These are phyloP conservation scores for Cardiocondyla obscurior DNA, from an alignment of 1,140 invertebrate species.

Conservation along the genomic window DNA sequence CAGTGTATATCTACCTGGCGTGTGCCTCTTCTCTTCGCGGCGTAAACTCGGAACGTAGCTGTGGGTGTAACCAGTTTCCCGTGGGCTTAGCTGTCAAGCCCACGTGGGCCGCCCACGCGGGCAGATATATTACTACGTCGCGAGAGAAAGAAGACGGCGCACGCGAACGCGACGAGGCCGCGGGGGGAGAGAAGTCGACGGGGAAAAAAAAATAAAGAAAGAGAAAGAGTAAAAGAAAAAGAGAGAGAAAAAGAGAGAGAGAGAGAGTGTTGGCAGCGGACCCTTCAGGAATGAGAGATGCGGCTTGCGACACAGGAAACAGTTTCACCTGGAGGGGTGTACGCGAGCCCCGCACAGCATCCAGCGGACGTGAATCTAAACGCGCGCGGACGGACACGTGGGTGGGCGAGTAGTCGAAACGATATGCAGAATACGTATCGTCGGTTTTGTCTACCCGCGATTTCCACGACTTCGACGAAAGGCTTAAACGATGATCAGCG, in stretches of 20 bases:
- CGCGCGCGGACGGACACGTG: constrained; percentile 51
- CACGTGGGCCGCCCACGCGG: constrained; percentile 82
- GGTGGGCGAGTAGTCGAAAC: constrained; percentile 75
- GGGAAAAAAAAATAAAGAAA: constrained; percentile 5
- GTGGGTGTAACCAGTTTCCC: constrained; percentile 83
- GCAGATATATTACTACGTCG: constrained; percentile 71
- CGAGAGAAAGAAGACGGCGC: constrained; percentile 65
- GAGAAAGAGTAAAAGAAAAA: constrained; percentile 25
- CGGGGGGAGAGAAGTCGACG: not conserved
- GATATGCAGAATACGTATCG: constrained; percentile 68
- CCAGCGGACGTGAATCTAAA: constrained; percentile 7
- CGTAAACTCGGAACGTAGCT: constrained; percentile 53
- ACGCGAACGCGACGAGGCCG: not conserved
- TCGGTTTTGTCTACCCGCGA: constrained; percentile 69
- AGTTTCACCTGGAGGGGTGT: constrained; percentile 75
- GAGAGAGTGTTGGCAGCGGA: constrained; percentile 47
- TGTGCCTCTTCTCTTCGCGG: constrained; percentile 63
- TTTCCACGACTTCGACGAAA: constrained; percentile 62
- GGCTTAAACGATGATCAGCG: constrained; percentile 6
- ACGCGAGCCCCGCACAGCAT: constrained; percentile 57
- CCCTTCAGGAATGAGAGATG: constrained; percentile 72
- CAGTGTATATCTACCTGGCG: constrained; percentile 63
- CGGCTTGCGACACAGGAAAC: constrained; percentile 80
- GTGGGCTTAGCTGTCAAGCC: constrained; percentile 82
- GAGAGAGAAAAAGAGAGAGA: constrained; percentile 18